Base-by-base conservation (phyloP, 2,113 vertebrate species). In the Carassius carassius region DNA sequence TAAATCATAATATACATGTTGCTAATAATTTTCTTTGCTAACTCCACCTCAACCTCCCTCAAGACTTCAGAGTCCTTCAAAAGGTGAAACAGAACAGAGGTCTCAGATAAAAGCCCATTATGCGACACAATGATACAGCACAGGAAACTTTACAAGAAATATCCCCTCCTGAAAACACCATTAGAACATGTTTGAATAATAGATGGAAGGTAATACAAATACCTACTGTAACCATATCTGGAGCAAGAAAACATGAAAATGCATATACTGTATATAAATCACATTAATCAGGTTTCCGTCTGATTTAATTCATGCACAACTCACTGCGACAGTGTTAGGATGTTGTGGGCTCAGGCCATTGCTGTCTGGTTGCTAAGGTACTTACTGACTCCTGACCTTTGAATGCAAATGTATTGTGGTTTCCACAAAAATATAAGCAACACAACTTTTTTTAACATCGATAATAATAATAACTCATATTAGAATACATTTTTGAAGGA, bases 141-240 rank as follows among this genome's bases (percentile, higher is more conserved):
- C 69, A 65, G 88, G 73, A 87, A 83, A 80, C 69, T 83, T 82
- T 72, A 88, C 65, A 58, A 87, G 47, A 82, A 81, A 80, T 58
- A 77, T 56, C 60, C 51, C 56, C n/a, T 56, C 81, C 58, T 84
- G 70, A 88, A 88, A 87, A 72, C 69, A 78, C 67, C 75, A 86
- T 87, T 86, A 83, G 77, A 76, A 83, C 79, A 80, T 83, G 35
- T 89, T 86, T 89, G 58, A 87, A 92, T 90, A 89, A 89, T 87
- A 88, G 86, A 91, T 90, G 89, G 49, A 63, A 73, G 72, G 83
- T 86, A 86, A 90, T 86, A 86, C 69, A 87, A 86, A 89, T 85
- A 88, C 35, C 32, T 85, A 17, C 21, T 77, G 85, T 84, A 87
- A 89, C 78, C 83, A 35, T 84, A 88, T 89, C 80, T 65, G 78